Evolutionary conservation across 1,140 invertebrate species (phyloP), one percentile per base, ranked within the genome.

Genomic region (Grapholita molesta): DNA sequence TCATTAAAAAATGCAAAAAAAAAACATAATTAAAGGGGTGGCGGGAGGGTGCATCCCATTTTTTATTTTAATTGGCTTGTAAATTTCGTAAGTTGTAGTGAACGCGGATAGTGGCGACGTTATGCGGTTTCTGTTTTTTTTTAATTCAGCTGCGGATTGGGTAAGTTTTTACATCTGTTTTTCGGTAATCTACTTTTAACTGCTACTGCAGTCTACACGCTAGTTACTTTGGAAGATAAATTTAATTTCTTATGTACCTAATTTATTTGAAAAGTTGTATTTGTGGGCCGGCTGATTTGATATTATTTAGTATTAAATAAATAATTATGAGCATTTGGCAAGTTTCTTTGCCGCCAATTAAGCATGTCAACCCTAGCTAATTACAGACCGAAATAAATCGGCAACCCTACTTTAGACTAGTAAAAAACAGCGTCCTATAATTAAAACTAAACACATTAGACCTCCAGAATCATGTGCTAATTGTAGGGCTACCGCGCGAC

Each of bases 31-130:
- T 85, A 88, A 88, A 87, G 83, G 86, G 88, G 86, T 85, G 86
- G 84, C 73, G 72, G n/a, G 70, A 64, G 82, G 84, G 80, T 82
- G 83, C 77, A 82, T 82, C 77, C 83, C 84, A 89, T 88, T 90
- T 88, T 90, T 88, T 90, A 90, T 84, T 88, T 88, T 87, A 88
- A 88, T 88, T 87, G 85, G 84, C 86, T 86, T 88, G 88, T 90
- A 90, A 88, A 90, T 88, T 88, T 81, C 81, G 78, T 85, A 88
- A 90, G 83, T 85, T 90, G 82, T 88, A 87, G 84, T 83, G 78
- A 78, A 82, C 69, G 71, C 67, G 32, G 75, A 66, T 82, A 76
- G 76, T 70, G 64, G 68, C 71, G 67, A 70, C 69, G 73, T 75
- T 74, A 74, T 71, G 70, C 68, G 70, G 68, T 70, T 74, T 68